Conservation (phyloP, 2,113 vertebrate species). For the Sinocyclocheilus maitianheensis region DNA sequence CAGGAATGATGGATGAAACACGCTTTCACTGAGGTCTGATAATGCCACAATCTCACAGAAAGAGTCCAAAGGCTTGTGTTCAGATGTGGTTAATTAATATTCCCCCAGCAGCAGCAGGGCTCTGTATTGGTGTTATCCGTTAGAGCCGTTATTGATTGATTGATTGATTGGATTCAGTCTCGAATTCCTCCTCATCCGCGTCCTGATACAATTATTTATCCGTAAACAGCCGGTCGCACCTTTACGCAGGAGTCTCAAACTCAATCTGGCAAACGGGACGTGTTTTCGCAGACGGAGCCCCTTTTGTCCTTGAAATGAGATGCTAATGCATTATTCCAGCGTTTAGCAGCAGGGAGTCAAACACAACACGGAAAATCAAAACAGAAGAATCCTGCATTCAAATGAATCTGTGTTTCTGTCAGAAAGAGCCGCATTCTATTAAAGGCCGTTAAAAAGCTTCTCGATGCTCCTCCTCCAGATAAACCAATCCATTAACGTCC, state of each 20-base stretch:
- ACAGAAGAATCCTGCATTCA: conserved; percentile 33
- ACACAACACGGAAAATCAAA: conserved; percentile 33
- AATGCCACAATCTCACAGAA: not conserved
- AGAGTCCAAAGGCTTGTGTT: not conserved
- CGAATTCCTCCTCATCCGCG: conserved; percentile 6
- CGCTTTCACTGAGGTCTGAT: not conserved
- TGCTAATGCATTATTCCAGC: conserved; percentile 38
- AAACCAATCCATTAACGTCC: not conserved
- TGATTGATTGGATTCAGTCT: conserved; percentile 35
- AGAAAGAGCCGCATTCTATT: not conserved
- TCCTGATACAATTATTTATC: conserved; percentile 29
- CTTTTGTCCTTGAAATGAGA: conserved; percentile 51
- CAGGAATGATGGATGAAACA: conserved; percentile 1
- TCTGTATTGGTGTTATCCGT: conserved; percentile 6
- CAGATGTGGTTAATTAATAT: not conserved
- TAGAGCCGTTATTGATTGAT: conserved; percentile 41
- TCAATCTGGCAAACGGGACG: not conserved
- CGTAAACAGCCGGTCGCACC: conserved; percentile 20
- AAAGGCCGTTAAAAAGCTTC: conserved; percentile 37
- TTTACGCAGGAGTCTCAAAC: conserved; percentile 44
- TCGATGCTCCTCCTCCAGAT: not conserved
- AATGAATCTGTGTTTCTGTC: conserved; percentile 15
- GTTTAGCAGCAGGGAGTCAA: conserved; percentile 25
- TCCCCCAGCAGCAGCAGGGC: not conserved
- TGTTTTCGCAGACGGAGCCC: conserved; percentile 14